Base-by-base conservation (phyloP, 2,888 invertebrate genomes). In the Lagria hirta region DNA sequence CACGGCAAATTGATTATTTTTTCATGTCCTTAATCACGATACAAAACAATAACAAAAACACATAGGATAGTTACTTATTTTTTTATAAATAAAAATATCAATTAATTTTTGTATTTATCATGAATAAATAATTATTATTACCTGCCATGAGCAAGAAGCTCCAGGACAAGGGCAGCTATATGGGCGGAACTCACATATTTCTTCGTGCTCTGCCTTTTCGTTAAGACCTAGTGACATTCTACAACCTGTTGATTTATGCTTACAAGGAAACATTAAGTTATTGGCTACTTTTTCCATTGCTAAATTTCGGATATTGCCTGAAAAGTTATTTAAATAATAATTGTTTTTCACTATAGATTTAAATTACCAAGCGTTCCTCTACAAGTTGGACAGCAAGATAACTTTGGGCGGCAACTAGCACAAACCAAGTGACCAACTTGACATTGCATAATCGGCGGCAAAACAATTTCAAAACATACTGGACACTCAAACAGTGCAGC, bases 161-260 rank as follows among this genome's bases (percentile, higher is more conserved):
- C 98, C 98, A n/a, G 99, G 99, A 69, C 99, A 99, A 15, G 99
- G 99, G 72, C 99, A 99, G 52, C 90, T 86, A 72, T 99, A 99
- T 1, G 99, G 99, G 70, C 98, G 85, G 77, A 86, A 97, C 76
- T 99, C 98, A 70, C 99, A 99, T 3, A 88, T 83, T 73, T 99
- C 99, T 75, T 99, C 99, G 68, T 99, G 99, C 64, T 98, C 98
- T 4, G 90, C 87, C 73, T 99, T 99, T 62, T 98, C 96, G n/a
- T 94, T 94, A 70, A 96, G 91, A 14, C 93, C 85, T 11, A 97
- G 78, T 7, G 94, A 90, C 58, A 88, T 87, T 10, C 86, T 83
- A 71, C 99, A 99, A 32, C 99, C 99, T 51, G 93, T 93, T 57
- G 88, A 87, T 40, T 92, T 89, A 77, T 97, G 99, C 75, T 97